A percentile compares a stretch with the other conserved stretches of the same genome.
Conservation (phyloP, 2,888 invertebrate species). For the Diarsia rubi region DNA sequence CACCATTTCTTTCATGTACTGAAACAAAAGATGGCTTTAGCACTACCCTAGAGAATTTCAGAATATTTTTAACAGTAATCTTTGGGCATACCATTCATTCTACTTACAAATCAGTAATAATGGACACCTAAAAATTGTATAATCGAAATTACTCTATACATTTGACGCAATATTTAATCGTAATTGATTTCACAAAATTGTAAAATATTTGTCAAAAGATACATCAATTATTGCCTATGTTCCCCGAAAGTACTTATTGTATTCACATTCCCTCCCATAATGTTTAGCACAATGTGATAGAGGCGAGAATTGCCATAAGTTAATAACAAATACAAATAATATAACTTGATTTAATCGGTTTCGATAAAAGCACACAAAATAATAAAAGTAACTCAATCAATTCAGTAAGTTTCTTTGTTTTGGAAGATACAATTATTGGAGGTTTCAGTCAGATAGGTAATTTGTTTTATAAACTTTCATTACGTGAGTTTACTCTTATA, state of each 20-base stretch:
- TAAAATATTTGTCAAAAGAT: not conserved
- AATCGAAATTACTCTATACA: not conserved
- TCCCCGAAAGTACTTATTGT: not conserved
- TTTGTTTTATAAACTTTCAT: conserved; percentile 14
- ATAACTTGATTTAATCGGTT: conserved; percentile 44
- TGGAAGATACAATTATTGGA: conserved; percentile 39
- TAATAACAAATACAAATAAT: conserved; percentile 2
- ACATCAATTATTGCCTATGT: not conserved
- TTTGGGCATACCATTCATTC: not conserved
- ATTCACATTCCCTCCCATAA: not conserved
- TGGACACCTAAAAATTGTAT: not conserved
- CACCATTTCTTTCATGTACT: not conserved
- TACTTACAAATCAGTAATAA: not conserved
- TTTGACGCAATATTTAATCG: not conserved
- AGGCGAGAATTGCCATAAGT: not conserved
- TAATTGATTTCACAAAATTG: not conserved
- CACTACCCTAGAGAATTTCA: not conserved
- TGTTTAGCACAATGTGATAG: not conserved
- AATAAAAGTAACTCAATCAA: conserved; percentile 43
- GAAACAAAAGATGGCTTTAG: not conserved
- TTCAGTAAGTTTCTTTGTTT: conserved; percentile 44
- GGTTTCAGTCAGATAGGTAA: conserved; percentile 44
- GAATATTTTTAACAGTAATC: not conserved
- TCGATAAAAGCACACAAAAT: conserved; percentile 63
- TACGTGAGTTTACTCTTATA: conserved; percentile 33